A percentile compares a stretch with the other conserved stretches of the same genome.
Evolutionary conservation across 2,797 vertebrate genomes (phyloP).

Genomic region (Sciurus vulgaris): DNA sequence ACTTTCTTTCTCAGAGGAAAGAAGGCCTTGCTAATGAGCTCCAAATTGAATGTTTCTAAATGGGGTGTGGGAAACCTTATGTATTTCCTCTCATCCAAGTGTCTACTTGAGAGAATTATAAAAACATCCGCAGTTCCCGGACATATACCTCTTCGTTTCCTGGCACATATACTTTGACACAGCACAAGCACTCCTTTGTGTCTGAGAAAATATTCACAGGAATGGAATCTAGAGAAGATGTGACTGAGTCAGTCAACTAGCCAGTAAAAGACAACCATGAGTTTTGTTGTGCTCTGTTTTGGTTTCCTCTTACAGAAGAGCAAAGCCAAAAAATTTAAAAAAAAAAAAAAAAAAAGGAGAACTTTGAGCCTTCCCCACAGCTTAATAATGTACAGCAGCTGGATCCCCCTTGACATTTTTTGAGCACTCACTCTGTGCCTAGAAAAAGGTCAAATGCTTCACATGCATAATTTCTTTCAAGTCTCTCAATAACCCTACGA

Average conservation of each 20-base stretch:
- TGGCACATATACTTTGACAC: background rate
- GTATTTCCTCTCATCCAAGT: background rate
- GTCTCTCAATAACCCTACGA: background rate
- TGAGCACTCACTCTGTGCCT: background rate
- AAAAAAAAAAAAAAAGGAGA: background rate
- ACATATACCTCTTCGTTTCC: background rate
- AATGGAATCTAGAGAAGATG: background rate
- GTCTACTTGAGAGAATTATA: background rate
- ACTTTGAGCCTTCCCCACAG: background rate
- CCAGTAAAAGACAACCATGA: background rate
- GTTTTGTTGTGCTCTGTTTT: background rate
- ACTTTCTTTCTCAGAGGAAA: background rate
- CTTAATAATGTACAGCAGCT: background rate
- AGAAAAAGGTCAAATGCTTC: background rate
- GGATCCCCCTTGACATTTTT: background rate
- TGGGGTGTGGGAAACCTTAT: background rate
- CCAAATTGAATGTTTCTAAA: background rate
- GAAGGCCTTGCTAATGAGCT: background rate
- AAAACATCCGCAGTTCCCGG: background rate
- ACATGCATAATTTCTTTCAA: background rate
- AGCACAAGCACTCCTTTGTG: background rate
- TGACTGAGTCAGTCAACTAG: background rate
- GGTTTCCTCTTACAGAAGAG: background rate
- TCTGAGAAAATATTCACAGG: background rate
- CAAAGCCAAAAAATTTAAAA: conserved; percentile 6